These are phyloP conservation scores for Zenarchopterus dispar DNA, from an alignment of 2,797 vertebrate species.

Conservation along the genomic window DNA sequence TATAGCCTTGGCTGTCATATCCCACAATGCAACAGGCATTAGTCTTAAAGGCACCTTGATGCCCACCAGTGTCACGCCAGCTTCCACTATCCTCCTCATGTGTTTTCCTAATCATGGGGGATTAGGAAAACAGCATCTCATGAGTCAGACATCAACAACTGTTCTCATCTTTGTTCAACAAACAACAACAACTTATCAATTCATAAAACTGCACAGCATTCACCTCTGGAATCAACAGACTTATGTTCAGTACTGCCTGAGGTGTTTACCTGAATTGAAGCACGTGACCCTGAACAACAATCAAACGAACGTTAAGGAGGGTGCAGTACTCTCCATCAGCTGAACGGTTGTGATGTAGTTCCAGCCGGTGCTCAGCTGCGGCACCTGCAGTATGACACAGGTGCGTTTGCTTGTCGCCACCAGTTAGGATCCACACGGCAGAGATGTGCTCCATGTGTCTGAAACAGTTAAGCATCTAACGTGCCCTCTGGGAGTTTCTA, in stretches of 20 bases:
- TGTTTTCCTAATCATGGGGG: no score
- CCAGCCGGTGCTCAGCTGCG: constrained; percentile 59
- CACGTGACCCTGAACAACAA: not conserved
- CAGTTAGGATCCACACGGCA: constrained; percentile 57
- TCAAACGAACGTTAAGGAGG: not conserved
- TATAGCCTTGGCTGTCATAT: no score
- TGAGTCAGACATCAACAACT: not conserved
- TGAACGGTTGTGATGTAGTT: constrained; percentile 5
- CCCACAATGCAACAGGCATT: no score
- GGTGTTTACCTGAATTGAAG: constrained; percentile 1
- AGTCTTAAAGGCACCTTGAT: no score
- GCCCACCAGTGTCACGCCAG: no score
- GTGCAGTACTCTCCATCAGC: not conserved
- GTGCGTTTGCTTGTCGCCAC: constrained; percentile 60
- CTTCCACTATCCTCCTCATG: no score
- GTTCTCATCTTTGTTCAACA: not conserved
- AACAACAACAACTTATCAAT: not conserved
- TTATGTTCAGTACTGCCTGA: not conserved
- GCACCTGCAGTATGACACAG: constrained; percentile 61
- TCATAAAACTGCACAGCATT: not conserved
- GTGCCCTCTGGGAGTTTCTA: constrained; percentile 55
- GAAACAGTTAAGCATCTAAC: constrained; percentile 63
- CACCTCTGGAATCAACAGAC: not conserved
- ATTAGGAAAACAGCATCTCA: not conserved
- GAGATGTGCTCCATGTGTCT: constrained; percentile 58